Evolutionary conservation across 2,113 vertebrate genomes (phyloP), one percentile per base, ranked within the genome.

Genomic region (Eolophus roseicapilla): DNA sequence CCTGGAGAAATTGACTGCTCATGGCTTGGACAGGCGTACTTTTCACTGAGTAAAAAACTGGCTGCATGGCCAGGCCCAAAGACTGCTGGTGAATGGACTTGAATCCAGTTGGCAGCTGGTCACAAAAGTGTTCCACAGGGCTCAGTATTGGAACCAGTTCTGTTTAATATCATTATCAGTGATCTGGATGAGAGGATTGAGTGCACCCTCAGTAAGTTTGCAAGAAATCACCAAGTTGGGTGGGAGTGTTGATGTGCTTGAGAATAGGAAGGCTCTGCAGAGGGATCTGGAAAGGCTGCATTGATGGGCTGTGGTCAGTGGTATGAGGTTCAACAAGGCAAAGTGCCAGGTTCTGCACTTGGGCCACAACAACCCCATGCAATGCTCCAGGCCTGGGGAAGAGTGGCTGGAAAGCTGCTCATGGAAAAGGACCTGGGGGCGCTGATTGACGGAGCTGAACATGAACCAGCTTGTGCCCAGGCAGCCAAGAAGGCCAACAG

Each of bases 51-150:
- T 50, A 31, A 71, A 55, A 53, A 64, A 4, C 7, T n/a, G 7
- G 6, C 28, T 23, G 47, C 6, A 55, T n/a, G 49, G 17, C 11
- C 14, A 11, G 39, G 31, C 16, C 31, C 35, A n/a, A 24, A 63
- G 15, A 28, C 16, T 11, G 9, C 27, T 27, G 16, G 13, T 10
- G 43, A 39, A 33, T 8, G 18, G n/a, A 29, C 3, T 27, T 28
- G 14, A 39, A 33, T 7, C 9, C 44, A 18, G 70, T 8, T 52
- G 49, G 17, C 3, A 2, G 0, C 1, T 0, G 0, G 7, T 27
- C 55, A 33, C 15, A 15, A 33, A 9, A 29, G 8, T 47, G 31
- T 4, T 59, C 33, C 49, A 3, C 17, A 31, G 20, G 43, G 33
- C 20, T 70, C n/a, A 28, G 2, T 14, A 6, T 1, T 35, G 31